Percentiles rank a stretch among this genome's conserved stretches.
These are phyloP conservation scores for Heloderma charlesbogerti DNA, from an alignment of 2,113 vertebrate genomes.

Conservation along the genomic window DNA sequence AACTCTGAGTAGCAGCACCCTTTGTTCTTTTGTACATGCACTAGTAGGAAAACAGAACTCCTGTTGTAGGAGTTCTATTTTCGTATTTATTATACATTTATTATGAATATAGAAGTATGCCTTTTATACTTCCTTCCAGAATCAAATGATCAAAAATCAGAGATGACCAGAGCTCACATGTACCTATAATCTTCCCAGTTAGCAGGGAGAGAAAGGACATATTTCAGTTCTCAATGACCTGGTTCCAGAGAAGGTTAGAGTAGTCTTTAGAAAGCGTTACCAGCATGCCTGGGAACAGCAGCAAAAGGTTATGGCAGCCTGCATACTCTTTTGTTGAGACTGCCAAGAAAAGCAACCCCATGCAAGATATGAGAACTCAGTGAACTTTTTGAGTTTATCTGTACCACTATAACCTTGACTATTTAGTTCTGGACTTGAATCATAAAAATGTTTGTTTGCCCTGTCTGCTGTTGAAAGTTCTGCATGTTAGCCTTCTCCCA, in stretches of 20 bases:
- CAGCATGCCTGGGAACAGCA: conserved; percentile 13
- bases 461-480: conserved; percentile 56
- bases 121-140: conserved; percentile 30
- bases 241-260: conserved; percentile 42
- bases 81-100: no score
- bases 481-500: conserved; percentile 41
- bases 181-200: conserved; percentile 30
- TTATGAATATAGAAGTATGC: not conserved
- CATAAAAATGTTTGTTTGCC: conserved; percentile 74
- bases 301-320: conserved; percentile 36
- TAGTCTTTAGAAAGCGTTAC: conserved; percentile 23
- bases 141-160: conserved; percentile 38
- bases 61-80: not conserved
- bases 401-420: conserved; percentile 64
- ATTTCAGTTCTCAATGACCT: conserved; percentile 47
- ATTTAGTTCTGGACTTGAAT: conserved; percentile 51
- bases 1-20: not conserved
- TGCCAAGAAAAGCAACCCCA: conserved; percentile 69
- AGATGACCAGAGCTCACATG: conserved; percentile 33
- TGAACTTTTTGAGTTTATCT: conserved; percentile 64
- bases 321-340: conserved; percentile 46
- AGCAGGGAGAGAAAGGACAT: conserved; percentile 30
- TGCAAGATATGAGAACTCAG: conserved; percentile 54
- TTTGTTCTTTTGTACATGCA: conserved; percentile 8
- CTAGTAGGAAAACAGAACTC: not conserved